Evolutionary conservation across 2,113 vertebrate species (phyloP).

Genomic region (Crypturellus undulatus): DNA sequence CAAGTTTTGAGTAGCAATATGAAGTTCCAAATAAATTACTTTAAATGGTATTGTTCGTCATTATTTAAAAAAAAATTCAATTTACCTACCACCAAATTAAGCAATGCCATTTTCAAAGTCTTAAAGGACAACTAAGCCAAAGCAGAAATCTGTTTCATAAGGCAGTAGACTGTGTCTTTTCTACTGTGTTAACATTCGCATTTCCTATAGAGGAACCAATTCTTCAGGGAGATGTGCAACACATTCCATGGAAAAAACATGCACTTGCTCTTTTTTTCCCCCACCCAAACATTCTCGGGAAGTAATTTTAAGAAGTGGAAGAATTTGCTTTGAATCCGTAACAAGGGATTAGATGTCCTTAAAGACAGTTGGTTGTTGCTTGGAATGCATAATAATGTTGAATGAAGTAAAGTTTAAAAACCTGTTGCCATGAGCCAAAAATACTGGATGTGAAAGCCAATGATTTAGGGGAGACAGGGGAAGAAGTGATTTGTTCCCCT

Average conservation of each 20-base stretch:
- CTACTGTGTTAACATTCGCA: conserved; percentile 47
- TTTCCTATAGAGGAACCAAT: conserved; percentile 66
- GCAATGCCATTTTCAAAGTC: conserved; percentile 76
- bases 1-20: conserved; percentile 57
- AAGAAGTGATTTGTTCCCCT: conserved; percentile 98
- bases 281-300: conserved; percentile 61
- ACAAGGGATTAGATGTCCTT: conserved; percentile 91
- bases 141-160: conserved; percentile 53
- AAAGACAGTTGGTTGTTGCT: conserved; percentile 83
- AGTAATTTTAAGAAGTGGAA: conserved; percentile 66
- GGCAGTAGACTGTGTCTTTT: conserved; percentile 29
- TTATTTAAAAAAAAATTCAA: conserved; percentile 33
- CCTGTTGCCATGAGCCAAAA: conserved; percentile 99
- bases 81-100: conserved; percentile 76
- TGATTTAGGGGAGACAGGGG: conserved; percentile 97
- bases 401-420: conserved; percentile 97
- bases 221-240: conserved; percentile 54
- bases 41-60: conserved; percentile 65
- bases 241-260: conserved; percentile 67
- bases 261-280: conserved; percentile 57
- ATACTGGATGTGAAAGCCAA: conserved; percentile 98
- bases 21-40: conserved; percentile 70
- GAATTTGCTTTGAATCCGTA: conserved; percentile 75
- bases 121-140: conserved; percentile 80
- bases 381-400: conserved; percentile 86